phyloP scores from a whole-genome alignment of 2,113 vertebrate species.

The Abramis brama region DNA sequence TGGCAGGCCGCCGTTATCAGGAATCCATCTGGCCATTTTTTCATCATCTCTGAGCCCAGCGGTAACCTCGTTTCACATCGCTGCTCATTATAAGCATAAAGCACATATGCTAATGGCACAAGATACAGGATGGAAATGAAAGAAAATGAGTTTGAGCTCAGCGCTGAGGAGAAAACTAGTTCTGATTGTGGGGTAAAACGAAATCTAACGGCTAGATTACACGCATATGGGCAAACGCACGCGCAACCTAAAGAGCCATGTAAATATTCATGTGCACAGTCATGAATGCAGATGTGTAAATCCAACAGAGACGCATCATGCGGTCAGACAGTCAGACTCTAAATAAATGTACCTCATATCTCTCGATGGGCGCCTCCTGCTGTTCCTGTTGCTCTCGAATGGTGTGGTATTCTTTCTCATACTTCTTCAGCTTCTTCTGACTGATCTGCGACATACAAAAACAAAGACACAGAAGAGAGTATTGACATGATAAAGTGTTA shows the following conservation, averaged over 20 bases:
- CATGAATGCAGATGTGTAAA: conserved; percentile 20
- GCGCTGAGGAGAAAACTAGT: conserved; percentile 1
- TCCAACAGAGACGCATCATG: not conserved
- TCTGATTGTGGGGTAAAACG: not conserved
- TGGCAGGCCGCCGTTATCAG: not conserved
- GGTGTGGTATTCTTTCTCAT: conserved; percentile 94
- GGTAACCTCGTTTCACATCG: not conserved
- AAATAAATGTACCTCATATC: conserved; percentile 85
- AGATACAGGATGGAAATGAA: not conserved
- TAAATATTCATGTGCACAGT: conserved; percentile 25
- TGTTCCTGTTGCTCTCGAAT: conserved; percentile 97
- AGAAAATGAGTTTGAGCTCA: conserved; percentile 36
- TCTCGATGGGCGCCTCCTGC: conserved; percentile 94
- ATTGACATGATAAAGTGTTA: not conserved
- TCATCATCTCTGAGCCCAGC: conserved; percentile 20
- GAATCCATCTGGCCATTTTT: conserved; percentile 25
- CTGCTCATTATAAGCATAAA: conserved; percentile 44
- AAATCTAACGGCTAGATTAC: conserved; percentile 13
- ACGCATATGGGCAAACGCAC: not conserved
- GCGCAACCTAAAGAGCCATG: not conserved
- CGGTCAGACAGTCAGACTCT: not conserved
- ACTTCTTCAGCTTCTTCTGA: conserved; percentile 98
- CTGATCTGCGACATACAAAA: conserved; percentile 82
- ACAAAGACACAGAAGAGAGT: conserved; percentile 33
- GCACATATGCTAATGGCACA: conserved; percentile 38